These are phyloP conservation scores for Gibbula magus DNA, from an alignment of 2,888 invertebrate species.

Conservation along the genomic window DNA sequence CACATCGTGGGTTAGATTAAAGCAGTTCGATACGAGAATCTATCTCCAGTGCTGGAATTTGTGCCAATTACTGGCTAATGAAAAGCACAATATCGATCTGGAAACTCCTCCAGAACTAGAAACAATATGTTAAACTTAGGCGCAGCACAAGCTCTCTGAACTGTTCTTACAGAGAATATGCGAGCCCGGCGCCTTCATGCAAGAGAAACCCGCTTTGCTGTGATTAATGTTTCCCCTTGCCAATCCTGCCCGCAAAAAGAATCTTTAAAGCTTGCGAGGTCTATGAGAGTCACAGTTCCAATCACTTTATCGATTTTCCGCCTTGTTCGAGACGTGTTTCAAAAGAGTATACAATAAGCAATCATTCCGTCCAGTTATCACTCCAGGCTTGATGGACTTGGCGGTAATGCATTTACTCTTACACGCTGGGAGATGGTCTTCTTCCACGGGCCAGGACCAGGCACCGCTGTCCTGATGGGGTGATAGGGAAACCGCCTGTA, in stretches of 20 bases:
- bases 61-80: slow-evolving; percentile 18
- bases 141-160: no score
- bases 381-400: not conserved
- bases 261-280: not conserved
- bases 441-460: no score
- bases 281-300: not conserved
- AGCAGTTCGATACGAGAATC: slow-evolving; percentile 14
- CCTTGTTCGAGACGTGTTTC: not conserved
- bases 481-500: not conserved
- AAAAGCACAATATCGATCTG: slow-evolving; percentile 18
- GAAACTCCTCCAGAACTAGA: not conserved
- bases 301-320: slow-evolving; percentile 1
- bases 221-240: not conserved
- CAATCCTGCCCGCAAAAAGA: not conserved
- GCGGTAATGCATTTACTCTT: slow-evolving; percentile 9
- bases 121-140: slow-evolving; percentile 14
- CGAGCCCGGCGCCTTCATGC: not conserved
- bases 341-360: slow-evolving; percentile 7
- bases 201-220: not conserved
- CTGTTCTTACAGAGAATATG: no score
- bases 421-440: not conserved
- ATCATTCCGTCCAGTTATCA: slow-evolving; percentile 2
- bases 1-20: slow-evolving; percentile 16
- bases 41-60: slow-evolving; percentile 6
- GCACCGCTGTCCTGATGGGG: not conserved